Conservation (phyloP, 2,888 invertebrate species). For the Agrypnus murinus region DNA sequence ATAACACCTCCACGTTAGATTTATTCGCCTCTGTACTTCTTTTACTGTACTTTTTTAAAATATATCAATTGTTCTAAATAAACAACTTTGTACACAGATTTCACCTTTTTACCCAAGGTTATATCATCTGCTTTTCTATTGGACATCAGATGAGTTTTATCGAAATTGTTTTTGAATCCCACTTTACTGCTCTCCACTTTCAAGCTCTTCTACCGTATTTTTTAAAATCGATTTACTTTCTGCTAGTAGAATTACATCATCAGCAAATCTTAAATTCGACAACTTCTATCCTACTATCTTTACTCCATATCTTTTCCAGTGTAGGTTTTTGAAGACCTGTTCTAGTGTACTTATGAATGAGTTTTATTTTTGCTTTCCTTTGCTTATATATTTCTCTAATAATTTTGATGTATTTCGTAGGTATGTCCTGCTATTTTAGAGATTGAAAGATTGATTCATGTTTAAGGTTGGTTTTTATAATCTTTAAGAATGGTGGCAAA, state of each 20-base stretch:
- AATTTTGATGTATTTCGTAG: not conserved
- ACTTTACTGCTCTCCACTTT: not conserved
- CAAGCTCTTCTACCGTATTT: not conserved
- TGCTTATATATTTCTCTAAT: not conserved
- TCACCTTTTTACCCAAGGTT: not conserved
- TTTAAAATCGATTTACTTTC: not conserved
- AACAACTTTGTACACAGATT: not conserved
- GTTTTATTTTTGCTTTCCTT: too few species aligned
- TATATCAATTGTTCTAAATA: not conserved
- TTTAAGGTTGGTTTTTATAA: not conserved
- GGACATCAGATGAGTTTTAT: not conserved
- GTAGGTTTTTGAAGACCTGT: not conserved
- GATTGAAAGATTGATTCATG: not conserved
- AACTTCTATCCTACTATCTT: not conserved
- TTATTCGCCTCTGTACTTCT: not conserved
- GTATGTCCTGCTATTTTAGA: slow-evolving; percentile 1
- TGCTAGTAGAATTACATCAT: not conserved
- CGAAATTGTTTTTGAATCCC: not conserved
- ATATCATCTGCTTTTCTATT: not conserved
- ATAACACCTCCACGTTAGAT: not conserved
- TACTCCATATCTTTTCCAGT: slow-evolving; percentile 1
- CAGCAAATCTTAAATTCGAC: not conserved
- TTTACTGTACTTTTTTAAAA: not conserved
- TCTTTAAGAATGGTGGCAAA: not conserved
- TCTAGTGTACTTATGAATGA: not conserved